Evolutionary conservation across 2,797 vertebrate genomes (phyloP), one percentile per base, ranked within the genome.

Genomic region (Cynopterus sphinx): DNA sequence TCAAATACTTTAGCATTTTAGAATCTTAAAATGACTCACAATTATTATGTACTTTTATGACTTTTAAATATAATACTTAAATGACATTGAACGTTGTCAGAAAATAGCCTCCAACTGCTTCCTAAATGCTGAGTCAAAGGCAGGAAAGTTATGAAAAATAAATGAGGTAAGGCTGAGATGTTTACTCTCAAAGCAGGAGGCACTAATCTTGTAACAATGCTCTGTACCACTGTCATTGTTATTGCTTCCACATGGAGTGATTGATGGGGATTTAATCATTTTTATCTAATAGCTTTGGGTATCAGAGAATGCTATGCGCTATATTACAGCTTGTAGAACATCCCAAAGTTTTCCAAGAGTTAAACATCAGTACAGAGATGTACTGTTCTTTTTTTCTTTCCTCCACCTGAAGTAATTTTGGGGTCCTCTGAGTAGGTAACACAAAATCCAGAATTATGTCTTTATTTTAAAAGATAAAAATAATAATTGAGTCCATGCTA

Each of bases 101-200:
- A 94, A 97, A 98, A 97, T 97, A 98, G 97, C 96, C 36, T 98
- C 96, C 95, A 84, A 91, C 94, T 98, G 97, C 93, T 97, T 98
- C 55, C 92, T 97, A 97, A 97, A 98, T 97, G 97, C 98, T 98
- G 98, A 98, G 97, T 98, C 75, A 98, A 98, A 98, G 96, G 95
- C 93, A 98, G 96, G 83, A 94, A 98, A 97, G 95, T 98, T 97
- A 98, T 95, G 96, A 97, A 98, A 98, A 98, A 98, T 96, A 98
- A 98, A 98, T 98, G 98, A 98, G 95, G 92, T 98, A 95, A 97
- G 97, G 95, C 97, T 96, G 94, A 98, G 96, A 98, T 98, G 97
- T 98, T 98, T 98, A 97, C 94, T 98, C 97, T 98, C 97, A 97
- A 98, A 98, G 97, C 86, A 1, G 95, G 97, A 98, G 90, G 95